Conservation (phyloP, 2,888 invertebrate species). For the Halictus quadricinctus region DNA sequence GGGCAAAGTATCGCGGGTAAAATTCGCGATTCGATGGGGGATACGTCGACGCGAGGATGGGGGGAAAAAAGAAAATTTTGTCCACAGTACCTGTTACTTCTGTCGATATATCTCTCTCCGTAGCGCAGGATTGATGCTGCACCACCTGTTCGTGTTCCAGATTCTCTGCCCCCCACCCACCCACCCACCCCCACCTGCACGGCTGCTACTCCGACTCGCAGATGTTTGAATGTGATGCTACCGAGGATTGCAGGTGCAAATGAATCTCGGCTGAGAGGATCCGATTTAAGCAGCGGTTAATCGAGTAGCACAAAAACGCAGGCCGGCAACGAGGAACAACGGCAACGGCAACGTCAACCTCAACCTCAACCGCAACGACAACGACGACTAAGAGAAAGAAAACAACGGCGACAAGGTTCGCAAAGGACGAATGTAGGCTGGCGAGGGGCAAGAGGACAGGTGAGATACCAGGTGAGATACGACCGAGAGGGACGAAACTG, state of each 20-base stretch:
- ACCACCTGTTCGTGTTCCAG: constrained; percentile 63
- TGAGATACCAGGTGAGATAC: not conserved
- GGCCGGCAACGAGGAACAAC: not conserved
- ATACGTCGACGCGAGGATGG: not conserved
- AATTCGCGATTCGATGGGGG: not conserved
- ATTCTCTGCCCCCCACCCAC: constrained; percentile 45
- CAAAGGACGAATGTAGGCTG: not conserved
- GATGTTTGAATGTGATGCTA: constrained; percentile 14
- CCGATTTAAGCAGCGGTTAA: constrained; percentile 22
- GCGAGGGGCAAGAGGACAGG: constrained; percentile 6
- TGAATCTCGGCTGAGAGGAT: not conserved
- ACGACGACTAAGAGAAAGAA: not conserved
- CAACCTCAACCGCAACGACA: not conserved
- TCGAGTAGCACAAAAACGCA: constrained; percentile 1
- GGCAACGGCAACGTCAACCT: not conserved
- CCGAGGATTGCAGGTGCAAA: constrained; percentile 9
- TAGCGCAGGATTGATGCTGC: constrained; percentile 46
- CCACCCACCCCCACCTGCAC: constrained; percentile 14
- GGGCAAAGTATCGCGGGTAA: not conserved
- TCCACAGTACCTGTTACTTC: constrained; percentile 63
- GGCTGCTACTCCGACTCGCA: constrained; percentile 13
- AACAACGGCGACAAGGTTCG: not conserved
- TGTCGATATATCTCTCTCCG: constrained; percentile 42
- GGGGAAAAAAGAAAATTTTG: not conserved
- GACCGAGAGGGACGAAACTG: constrained; percentile 32